Conservation (phyloP, 2,113 vertebrate species). For the Sula dactylatra region DNA sequence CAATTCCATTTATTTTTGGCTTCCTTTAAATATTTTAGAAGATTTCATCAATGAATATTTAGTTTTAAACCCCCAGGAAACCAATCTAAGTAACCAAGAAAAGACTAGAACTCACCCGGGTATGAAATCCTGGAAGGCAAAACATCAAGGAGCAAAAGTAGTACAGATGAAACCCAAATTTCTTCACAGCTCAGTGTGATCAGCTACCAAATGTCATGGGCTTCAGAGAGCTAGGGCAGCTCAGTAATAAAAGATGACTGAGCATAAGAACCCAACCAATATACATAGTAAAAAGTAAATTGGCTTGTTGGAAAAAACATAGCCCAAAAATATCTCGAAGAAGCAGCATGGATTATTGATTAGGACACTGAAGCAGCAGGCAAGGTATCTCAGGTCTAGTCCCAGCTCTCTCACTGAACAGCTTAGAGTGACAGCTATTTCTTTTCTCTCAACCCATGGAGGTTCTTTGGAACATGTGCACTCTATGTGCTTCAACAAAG, state of each 20-base stretch:
- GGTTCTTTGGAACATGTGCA: not conserved
- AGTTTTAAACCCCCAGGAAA: not conserved
- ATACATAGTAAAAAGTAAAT: not conserved
- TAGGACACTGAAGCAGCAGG: not conserved
- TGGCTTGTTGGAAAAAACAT: not conserved
- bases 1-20: not conserved
- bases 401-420: not conserved
- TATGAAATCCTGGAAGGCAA: constrained; percentile 5
- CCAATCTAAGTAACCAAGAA: not conserved
- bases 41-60: not conserved
- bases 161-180: not conserved
- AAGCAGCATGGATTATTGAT: not conserved
- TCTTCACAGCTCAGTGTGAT: not conserved
- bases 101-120: not conserved
- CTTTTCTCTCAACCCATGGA: not conserved
- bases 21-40: constrained; percentile 23
- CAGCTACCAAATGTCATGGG: not conserved
- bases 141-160: not conserved
- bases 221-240: not conserved
- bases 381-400: not conserved
- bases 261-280: not conserved
- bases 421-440: not conserved
- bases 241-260: not conserved
- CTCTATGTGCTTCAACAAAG: not conserved
- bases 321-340: not conserved